Evolutionary conservation across 23 tunicate species (phyloP).

Genomic region (Diplosoma virens): DNA sequence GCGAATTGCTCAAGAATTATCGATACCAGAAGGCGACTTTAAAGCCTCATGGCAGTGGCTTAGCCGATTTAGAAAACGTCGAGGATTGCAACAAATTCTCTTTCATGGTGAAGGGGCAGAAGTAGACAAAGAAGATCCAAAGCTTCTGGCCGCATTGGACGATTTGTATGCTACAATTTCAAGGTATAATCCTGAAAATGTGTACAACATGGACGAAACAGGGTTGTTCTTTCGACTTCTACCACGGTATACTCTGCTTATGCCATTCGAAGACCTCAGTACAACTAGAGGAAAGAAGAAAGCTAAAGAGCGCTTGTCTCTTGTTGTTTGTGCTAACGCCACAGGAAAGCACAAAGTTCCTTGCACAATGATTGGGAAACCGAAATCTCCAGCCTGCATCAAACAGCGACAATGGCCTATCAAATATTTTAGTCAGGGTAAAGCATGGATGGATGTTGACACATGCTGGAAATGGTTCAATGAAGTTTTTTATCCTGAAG

Average conservation of each 20-base stretch:
- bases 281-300: no score
- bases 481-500: constrained; percentile 32
- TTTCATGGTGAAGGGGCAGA: constrained; percentile 49
- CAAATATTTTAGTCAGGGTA: constrained; percentile 35
- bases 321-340: constrained; percentile 46
- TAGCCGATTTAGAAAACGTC: constrained; percentile 47
- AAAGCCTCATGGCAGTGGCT: constrained; percentile 49
- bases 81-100: constrained; percentile 41
- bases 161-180: constrained; percentile 23
- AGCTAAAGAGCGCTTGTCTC: constrained; percentile 20
- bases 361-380: constrained; percentile 44
- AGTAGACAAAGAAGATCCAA: constrained; percentile 45
- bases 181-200: constrained; percentile 64
- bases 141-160: constrained; percentile 27
- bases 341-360: constrained; percentile 48
- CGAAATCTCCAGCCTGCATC: constrained; percentile 41
- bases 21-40: constrained; percentile 25
- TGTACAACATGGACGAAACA: constrained; percentile 64
- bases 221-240: constrained; percentile 51
- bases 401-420: constrained; percentile 33
- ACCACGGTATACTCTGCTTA: constrained; percentile 38
- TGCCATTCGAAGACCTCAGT: no score
- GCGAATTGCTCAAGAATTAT: constrained; percentile 43
- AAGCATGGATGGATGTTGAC: constrained; percentile 49
- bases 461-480: constrained; percentile 47